Base-by-base conservation (phyloP, 1,140 invertebrate genomes). In the Camponotus pennsylvanicus region DNA sequence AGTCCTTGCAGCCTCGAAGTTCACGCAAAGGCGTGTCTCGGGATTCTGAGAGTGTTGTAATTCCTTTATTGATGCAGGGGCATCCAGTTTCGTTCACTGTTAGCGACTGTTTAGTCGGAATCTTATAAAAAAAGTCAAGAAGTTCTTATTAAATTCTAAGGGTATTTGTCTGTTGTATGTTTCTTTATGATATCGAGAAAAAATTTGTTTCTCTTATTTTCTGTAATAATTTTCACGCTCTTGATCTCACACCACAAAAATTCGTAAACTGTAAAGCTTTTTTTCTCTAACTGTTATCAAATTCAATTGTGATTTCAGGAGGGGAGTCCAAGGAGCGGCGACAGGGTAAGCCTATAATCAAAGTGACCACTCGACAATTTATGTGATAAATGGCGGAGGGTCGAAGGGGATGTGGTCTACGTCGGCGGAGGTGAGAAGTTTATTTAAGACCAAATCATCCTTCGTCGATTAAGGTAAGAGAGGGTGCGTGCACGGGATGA, bases 391-490 rank as follows among this genome's bases (percentile, higher is more conserved):
- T 85, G 85, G 63, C 71, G 57, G 80, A 67, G 90, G 89, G 66
- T 85, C 57, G 87, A 73, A 90, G 66, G 77, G 80, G 66, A 90
- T 66, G 87, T 18, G 86, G 88, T 90, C 85, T 91, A 70, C 64
- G 70, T 87, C 64, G 87, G 86, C 73, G 85, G 92, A 93, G 88
- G 92, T 89, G 92, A 91, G 90, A 93, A 93, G 93, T 94, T 94
- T 93, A 93, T 93, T 93, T 94, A 93, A 93, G 92, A 92, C 93
- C 92, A 93, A 93, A 93, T 93, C 91, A 92, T 93, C 92, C 89
- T 90, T 92, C 92, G 89, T 93, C 93, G 92, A 93, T 93, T 93
- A 93, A 93, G 93, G 91, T 91, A 92, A 92, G 89, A 90, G 90
- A 89, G 91, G 88, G 90, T 86, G 90, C 88, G 91, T 88, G 88